Percentiles rank a stretch among this genome's conserved stretches.
Evolutionary conservation across 2,797 vertebrate species (phyloP).

Genomic region (Garrulus glandarius): DNA sequence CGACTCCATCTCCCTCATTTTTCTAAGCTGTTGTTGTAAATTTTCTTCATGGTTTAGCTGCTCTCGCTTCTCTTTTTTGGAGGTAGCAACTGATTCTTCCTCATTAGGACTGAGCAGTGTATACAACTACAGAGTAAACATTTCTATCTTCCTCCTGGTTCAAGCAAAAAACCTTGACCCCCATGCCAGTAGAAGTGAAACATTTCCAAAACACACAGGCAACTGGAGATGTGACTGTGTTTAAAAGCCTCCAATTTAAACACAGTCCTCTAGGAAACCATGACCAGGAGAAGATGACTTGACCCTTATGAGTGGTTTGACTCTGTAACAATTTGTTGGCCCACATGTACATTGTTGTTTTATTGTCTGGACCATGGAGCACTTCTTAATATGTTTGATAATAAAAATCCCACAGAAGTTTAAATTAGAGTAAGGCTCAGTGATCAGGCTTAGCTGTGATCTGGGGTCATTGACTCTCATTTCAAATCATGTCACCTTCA

Average conservation of each 20-base stretch:
- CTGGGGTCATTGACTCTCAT: not conserved
- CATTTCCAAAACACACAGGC: not conserved
- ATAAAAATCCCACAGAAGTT: slow-evolving; percentile 3
- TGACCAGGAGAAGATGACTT: not conserved
- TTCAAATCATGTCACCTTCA: not conserved
- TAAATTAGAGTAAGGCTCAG: not conserved
- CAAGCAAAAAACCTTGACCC: slow-evolving; percentile 28
- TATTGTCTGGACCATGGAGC: not conserved
- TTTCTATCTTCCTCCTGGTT: not conserved
- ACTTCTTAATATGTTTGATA: not conserved
- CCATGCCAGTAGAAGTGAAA: not conserved
- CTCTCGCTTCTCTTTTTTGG: not conserved
- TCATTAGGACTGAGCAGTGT: not conserved
- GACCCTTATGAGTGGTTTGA: not conserved
- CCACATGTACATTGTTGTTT: not conserved
- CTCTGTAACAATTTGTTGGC: not conserved
- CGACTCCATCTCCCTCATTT: not conserved
- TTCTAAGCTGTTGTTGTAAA: slow-evolving; percentile 1
- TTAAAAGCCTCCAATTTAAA: slow-evolving; percentile 32
- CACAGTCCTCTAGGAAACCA: slow-evolving; percentile 33
- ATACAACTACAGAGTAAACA: not conserved
- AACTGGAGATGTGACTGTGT: not conserved
- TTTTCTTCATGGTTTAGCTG: not conserved
- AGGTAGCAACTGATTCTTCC: not conserved
- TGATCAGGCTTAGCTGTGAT: not conserved